Conservation (phyloP, 2,797 vertebrate species). For the Phalloptychus januarius region DNA sequence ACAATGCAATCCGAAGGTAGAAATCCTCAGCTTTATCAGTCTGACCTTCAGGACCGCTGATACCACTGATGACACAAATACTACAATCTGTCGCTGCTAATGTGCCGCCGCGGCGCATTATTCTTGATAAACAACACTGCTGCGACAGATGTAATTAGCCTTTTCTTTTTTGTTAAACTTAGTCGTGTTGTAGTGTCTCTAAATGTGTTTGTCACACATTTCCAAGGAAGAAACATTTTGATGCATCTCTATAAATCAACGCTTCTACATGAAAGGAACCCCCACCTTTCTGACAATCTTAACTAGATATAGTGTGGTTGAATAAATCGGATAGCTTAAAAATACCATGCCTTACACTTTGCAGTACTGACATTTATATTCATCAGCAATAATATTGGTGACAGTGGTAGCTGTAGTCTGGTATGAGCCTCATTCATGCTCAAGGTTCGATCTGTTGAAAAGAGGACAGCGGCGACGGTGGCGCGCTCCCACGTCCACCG, state of each 20-base stretch:
- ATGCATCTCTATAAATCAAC: neutral
- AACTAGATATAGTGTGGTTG: neutral
- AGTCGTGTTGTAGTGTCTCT: neutral
- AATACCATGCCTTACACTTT: neutral
- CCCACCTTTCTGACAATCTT: neutral
- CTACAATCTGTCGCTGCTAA: slow-evolving; percentile 41
- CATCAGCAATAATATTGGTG: neutral
- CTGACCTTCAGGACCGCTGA: slow-evolving; percentile 81
- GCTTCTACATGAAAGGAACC: neutral
- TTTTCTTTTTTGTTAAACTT: neutral
- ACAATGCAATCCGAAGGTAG: slow-evolving; percentile 74
- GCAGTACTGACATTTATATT: neutral
- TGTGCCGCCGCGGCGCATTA: slow-evolving; percentile 18
- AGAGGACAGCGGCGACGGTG: slow-evolving; percentile 39
- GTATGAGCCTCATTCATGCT: slow-evolving; percentile 33
- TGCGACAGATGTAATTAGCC: slow-evolving; percentile 17
- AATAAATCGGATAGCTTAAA: neutral
- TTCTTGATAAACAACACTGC: slow-evolving; percentile 25
- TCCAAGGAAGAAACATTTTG: neutral
- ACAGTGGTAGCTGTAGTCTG: neutral
- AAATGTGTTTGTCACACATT: neutral
- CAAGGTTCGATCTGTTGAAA: slow-evolving; percentile 56
- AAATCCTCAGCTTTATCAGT: slow-evolving; percentile 81
- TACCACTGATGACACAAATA: slow-evolving; percentile 74
- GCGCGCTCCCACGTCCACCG: slow-evolving; percentile 29